Evolutionary conservation across 2,888 invertebrate genomes (phyloP), one percentile per base, ranked within the genome.

Genomic region (Caenorhabditis doughertyi): DNA sequence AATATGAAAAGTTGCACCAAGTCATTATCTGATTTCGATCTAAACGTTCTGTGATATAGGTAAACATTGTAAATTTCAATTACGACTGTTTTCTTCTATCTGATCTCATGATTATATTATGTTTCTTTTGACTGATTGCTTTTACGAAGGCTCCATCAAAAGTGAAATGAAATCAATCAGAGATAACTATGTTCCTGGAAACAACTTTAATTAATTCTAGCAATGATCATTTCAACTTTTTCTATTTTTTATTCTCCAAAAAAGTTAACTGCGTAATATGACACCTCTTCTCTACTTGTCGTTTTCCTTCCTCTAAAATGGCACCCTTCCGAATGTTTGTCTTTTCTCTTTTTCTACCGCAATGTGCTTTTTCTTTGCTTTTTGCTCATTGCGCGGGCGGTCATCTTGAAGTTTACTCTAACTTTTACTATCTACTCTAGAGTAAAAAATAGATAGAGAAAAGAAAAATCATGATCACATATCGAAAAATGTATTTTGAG

Each of bases 281-380:
- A 56, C 39, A 56, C 55, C 68, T 27, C n/a, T 27, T 55, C 21
- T 68, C 39, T 58, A 29, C 60, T 60, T 71, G 49, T 49, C 58
- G 44, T 71, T 71, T 25, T 56, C 21, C 44, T 53, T 32, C 53
- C 44, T 47, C 44, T 47, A 55, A 64, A 73, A 73, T 65, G 64
- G 64, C 64, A 58, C 71, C 35, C 42, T 39, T 53, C 39, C 39
- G 51, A 64, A 44, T 73, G 73, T 73, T 73, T 73, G 64, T 44
- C 55, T 55, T 53, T 29, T 64, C 23, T 49, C 51, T 71, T 32
- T 39, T 53, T 65, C 42, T 60, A 67, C 42, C 55, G 32, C 65
- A 51, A 51, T 65, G 35, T 65, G 67, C 67, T 73, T 73, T 73
- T 73, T 64, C 64, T 55, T 44, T 64, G 53, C 62, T 64, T 73